Percentiles rank a stretch among this genome's conserved stretches.
Evolutionary conservation across 2,113 vertebrate species (phyloP).

Genomic region (Grammomys dolichurus): DNA sequence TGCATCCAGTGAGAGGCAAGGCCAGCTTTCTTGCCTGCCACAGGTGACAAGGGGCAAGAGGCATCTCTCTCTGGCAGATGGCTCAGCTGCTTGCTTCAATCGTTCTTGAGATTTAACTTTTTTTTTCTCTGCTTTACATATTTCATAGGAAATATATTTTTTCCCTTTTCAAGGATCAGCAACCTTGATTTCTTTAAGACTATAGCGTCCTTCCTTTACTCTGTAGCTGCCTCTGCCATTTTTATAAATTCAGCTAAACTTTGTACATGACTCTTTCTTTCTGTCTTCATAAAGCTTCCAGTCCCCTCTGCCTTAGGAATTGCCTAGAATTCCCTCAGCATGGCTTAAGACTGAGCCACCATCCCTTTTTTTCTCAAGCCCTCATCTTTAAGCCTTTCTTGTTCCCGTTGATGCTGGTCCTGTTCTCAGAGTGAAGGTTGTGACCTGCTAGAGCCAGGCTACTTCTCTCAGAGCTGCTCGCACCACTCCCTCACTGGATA

Average conservation of each 20-base stretch:
- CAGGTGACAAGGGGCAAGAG: too few relatives aligned
- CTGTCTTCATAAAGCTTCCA: background rate
- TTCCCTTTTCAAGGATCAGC: background rate
- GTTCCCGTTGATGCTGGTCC: background rate
- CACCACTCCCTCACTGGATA: background rate
- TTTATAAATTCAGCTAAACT: background rate
- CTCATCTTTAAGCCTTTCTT: background rate
- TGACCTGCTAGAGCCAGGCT: background rate
- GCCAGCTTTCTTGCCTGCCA: too few relatives aligned
- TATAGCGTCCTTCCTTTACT: background rate
- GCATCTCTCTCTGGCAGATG: too few relatives aligned
- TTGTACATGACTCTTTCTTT: background rate
- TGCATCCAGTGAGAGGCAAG: too few relatives aligned
- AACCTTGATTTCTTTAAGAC: background rate
- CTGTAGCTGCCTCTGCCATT: background rate
- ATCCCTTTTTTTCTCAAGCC: background rate
- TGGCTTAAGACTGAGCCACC: background rate
- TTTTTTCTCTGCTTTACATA: background rate
- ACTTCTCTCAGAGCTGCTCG: background rate
- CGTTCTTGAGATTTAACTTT: background rate
- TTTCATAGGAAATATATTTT: background rate
- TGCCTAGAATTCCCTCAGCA: background rate
- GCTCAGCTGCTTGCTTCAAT: background rate
- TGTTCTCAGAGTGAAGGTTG: background rate
- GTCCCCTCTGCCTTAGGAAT: background rate